These are phyloP conservation scores for Cotesia congregata DNA, from an alignment of 2,888 invertebrate species.

Conservation along the genomic window DNA sequence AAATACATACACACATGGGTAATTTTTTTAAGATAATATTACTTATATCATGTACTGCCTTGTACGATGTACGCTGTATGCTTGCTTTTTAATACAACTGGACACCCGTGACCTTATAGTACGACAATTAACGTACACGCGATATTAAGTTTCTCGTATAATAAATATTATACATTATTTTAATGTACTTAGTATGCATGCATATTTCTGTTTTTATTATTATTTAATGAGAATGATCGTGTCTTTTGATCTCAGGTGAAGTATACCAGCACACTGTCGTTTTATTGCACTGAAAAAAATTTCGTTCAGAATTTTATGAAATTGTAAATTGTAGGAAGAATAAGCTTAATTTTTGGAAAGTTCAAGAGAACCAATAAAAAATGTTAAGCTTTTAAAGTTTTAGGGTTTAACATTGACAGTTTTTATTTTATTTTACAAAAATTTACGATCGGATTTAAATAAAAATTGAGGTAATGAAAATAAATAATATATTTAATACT, in stretches of 20 bases:
- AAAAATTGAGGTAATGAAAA: too few species aligned
- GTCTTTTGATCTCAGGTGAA: not conserved
- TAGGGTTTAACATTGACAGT: too few species aligned
- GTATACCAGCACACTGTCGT: not conserved
- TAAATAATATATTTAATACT: too few species aligned
- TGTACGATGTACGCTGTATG: not conserved
- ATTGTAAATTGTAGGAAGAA: too few species aligned
- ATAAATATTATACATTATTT: conserved; percentile 13
- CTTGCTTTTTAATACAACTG: not conserved
- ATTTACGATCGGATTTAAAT: too few species aligned
- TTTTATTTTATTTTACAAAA: too few species aligned
- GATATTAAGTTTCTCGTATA: conserved; percentile 6
- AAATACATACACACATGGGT: not conserved
- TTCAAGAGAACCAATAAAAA: too few species aligned
- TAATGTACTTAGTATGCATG: not conserved
- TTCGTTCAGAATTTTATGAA: too few species aligned
- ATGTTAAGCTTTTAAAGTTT: too few species aligned
- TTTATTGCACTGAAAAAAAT: too few species aligned
- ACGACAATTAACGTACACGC: conserved; percentile 1
- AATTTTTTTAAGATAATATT: not conserved
- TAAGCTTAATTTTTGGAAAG: too few species aligned
- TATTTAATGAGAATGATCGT: not conserved
- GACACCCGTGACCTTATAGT: not conserved
- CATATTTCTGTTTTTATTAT: not conserved
- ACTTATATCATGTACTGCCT: conserved; percentile 9